Evolutionary conservation across 2,888 invertebrate species (phyloP).

Genomic region (Cephus sareptanus): DNA sequence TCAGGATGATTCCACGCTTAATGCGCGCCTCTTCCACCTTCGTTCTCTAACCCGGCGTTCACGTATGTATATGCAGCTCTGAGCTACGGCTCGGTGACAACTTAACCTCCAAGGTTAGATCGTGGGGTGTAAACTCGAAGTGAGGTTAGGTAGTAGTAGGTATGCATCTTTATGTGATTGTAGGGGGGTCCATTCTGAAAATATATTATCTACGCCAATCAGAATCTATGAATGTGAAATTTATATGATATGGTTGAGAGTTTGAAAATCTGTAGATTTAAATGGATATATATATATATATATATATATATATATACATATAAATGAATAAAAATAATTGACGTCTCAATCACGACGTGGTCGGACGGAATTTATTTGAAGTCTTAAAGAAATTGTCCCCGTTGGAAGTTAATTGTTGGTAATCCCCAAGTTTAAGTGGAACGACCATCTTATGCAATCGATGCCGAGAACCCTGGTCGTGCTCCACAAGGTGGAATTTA

Average conservation of each 20-base stretch:
- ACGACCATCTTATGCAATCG: slow-evolving; percentile 32
- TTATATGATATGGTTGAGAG: background rate
- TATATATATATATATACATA: no score
- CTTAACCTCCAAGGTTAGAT: slow-evolving; percentile 41
- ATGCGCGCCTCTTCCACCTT: slow-evolving; percentile 27
- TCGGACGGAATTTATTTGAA: background rate
- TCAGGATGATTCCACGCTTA: slow-evolving; percentile 58
- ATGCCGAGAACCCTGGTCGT: background rate
- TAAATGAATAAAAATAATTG: background rate
- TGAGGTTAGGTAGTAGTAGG: background rate
- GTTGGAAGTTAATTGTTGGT: background rate
- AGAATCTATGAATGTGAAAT: background rate
- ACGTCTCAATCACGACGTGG: background rate
- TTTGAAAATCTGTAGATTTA: background rate
- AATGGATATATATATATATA: no score
- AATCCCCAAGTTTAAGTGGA: slow-evolving; percentile 23
- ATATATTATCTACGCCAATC: background rate
- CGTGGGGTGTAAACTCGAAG: background rate
- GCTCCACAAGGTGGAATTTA: slow-evolving; percentile 25
- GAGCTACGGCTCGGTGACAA: slow-evolving; percentile 46
- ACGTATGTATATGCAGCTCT: background rate
- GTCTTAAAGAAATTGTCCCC: background rate
- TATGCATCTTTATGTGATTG: background rate
- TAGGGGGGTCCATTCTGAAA: background rate
- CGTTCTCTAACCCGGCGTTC: background rate